phyloP scores from a whole-genome alignment of 1,140 invertebrate species.

The Eulimnadia texana region DNA sequence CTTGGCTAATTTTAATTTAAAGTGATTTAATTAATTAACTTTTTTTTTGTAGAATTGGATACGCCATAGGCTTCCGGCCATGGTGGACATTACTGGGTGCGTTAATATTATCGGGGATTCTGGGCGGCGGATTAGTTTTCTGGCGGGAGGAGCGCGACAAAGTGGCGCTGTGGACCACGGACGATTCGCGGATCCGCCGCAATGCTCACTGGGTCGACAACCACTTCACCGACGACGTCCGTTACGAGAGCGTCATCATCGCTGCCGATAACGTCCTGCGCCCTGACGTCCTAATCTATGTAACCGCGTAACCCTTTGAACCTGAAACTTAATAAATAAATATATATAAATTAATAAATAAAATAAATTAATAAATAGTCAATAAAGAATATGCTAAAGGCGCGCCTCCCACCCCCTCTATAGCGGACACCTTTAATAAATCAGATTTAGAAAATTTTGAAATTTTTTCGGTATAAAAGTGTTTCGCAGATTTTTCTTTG shows the following conservation, averaged over 20 bases:
- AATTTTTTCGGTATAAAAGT: too few species aligned
- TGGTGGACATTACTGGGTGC: conserved; percentile 28
- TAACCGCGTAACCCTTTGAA: conserved; percentile 20
- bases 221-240: conserved; percentile 31
- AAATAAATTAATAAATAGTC: not conserved
- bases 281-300: conserved; percentile 29
- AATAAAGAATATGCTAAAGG: not conserved
- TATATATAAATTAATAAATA: not conserved
- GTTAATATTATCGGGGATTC: conserved; percentile 11
- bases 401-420: too few species aligned
- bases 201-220: conserved; percentile 30
- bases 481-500: too few species aligned
- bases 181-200: conserved; percentile 22
- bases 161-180: conserved; percentile 19
- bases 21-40: too few species aligned
- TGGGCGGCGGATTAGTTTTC: conserved; percentile 17
- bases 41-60: conserved; percentile 26
- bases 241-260: conserved; percentile 32
- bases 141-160: conserved; percentile 21
- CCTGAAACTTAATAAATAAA: not conserved
- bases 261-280: conserved; percentile 33
- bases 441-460: too few species aligned
- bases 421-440: too few species aligned
- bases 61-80: conserved; percentile 28
- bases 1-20: too few species aligned